Evolutionary conservation across 2,888 invertebrate genomes (phyloP), one percentile per base, ranked within the genome.

Genomic region (Dastarcus helophoroides): DNA sequence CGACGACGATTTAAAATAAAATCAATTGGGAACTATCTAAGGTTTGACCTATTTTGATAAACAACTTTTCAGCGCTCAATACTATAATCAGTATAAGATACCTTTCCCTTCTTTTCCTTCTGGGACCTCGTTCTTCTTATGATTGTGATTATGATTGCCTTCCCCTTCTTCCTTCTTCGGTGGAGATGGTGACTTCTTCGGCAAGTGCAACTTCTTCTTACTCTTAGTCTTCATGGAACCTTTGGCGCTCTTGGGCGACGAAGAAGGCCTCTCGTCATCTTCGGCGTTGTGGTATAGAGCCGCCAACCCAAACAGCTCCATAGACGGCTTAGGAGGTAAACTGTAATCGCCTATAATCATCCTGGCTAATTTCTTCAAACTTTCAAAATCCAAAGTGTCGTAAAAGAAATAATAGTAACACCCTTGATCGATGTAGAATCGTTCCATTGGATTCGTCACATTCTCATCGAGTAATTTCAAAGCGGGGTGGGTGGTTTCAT

Each of bases 341-440:
- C 50, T 41, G 33, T 49, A 59, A 29, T 64, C 61, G 1, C 62
- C 63, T 2, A 62, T 51, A 4, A 63, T 53, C 25, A 64, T 39
- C 39, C 59, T 58, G 1, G 54, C 63, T 17, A 68, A 37, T 33
- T 55, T 49, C 39, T 68, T 67, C 19, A 76, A 42, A 2, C 71
- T 64, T 1, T 65, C 56, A 36, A 65, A 63, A 40, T 75, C 71
- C 29, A 75, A 64, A 0, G 54, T 42, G 40, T 68, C 64, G 46
- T 72, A 75, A 43, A 69, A 70, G 52, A 77, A 61, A 9, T 67
- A 65, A 37, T 72, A 71, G 44, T 70, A 71, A 24, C 73, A 61
- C 5, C 71, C 72, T 42, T 70, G 58, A 4, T 61, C 58, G 3
- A 67, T 62, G 48, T 76, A 77, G 55, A 73, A 75, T 40, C 64